Base-by-base conservation (phyloP, 2,113 vertebrate species). In the Psephotus haematonotus region DNA sequence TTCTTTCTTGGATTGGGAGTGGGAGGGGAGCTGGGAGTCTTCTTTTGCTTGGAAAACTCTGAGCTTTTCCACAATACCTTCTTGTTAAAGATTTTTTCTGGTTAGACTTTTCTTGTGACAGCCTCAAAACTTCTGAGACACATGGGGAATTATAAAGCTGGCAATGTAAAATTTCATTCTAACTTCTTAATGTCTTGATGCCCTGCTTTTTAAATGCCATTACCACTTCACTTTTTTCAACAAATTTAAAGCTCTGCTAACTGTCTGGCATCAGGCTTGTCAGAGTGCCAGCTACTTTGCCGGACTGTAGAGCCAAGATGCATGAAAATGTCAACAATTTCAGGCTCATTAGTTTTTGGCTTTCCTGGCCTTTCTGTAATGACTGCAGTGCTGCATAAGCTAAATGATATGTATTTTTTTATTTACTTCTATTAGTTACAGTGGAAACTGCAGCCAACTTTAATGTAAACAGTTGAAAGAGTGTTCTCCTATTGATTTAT, bases 311-410 rank as follows among this genome's bases (percentile, higher is more conserved):
- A 85, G 60, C 68, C 77, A 93, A 96, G 86, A 94, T 63, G 71
- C 86, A 60, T 93, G 68, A 92, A 96, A 95, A 94, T 88, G 81
- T 95, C 88, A 92, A 60, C 93, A 91, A 53, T 93, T 68, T 91
- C 49, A 70, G 64, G 57, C 91, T 97, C 90, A 82, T 96, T 97
- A 97, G 78, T 72, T 93, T 90, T 96, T 96, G 75, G 60, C 78
- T 95, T 95, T 92, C 49, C 57, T 88, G 94, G 64, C 81, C 78
- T 95, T 82, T 95, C 77, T 92, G 31, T 92, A 94, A 92, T 94
- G 63, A 86, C 63, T 92, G 60, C 63, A 68, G 35, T 92, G 49
- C 81, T 85, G 81, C 47, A 76, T 93, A 88, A 92, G 50, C 55
- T 90, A 94, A 83, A 85, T 82, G 27, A 39, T 65, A 0, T 28